These are phyloP conservation scores for Mayetiola destructor DNA, from an alignment of 2,888 invertebrate species.

Conservation along the genomic window DNA sequence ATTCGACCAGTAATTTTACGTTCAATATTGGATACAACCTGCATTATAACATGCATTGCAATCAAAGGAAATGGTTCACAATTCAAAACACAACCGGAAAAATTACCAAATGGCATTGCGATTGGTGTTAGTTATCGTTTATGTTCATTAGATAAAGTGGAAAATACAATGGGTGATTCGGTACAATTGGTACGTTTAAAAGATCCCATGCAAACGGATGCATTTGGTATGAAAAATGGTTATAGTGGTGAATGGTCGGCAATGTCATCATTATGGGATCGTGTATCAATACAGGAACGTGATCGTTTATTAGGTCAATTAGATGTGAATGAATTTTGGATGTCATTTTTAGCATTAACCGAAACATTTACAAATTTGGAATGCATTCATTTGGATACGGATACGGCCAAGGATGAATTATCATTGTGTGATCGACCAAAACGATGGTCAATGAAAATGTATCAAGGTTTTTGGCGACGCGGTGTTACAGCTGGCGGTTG, in stretches of 20 bases:
- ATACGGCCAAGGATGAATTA: conserved; percentile 73
- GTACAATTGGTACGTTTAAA: conserved; percentile 55
- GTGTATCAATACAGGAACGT: conserved; percentile 55
- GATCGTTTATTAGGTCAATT: conserved; percentile 53
- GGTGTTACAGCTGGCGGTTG: conserved; percentile 85
- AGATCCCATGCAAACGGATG: conserved; percentile 46
- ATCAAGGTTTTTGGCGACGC: conserved; percentile 72
- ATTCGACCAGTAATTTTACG: conserved; percentile 47
- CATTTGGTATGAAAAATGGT: conserved; percentile 43
- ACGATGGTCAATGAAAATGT: conserved; percentile 77
- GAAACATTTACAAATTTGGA: conserved; percentile 70
- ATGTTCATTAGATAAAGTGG: conserved; percentile 57
- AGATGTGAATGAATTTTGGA: conserved; percentile 63
- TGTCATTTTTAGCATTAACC: conserved; percentile 68
- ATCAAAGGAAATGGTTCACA: conserved; percentile 31
- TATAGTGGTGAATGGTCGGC: conserved; percentile 57
- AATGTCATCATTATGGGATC: conserved; percentile 59
- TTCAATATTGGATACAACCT: conserved; percentile 62
- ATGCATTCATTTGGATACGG: conserved; percentile 71
- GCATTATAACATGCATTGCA: conserved; percentile 66
- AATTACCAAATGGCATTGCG: conserved; percentile 50
- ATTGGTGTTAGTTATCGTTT: conserved; percentile 68
- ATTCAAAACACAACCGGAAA: conserved; percentile 45
- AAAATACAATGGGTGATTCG: conserved; percentile 53
- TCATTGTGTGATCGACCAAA: conserved; percentile 55